Conservation (phyloP, 35 echinoderm and acorn worm species). For the Strongylocentrotus purpuratus region DNA sequence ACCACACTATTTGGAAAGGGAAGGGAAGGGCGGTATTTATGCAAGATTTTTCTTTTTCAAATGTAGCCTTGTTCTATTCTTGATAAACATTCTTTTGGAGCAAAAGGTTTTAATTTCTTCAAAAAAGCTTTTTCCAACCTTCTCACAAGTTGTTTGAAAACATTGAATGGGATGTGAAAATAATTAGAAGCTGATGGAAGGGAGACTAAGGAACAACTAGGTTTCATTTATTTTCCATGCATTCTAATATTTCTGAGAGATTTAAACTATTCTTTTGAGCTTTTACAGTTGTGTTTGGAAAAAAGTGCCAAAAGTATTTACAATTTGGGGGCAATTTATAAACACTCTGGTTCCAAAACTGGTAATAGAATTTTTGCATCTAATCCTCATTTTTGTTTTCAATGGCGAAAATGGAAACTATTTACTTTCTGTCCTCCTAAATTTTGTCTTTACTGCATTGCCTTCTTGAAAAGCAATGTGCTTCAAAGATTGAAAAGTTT, state of each 20-base stretch:
- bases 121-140: neutral
- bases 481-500: too few species aligned
- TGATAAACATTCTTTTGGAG: neutral
- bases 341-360: too few species aligned
- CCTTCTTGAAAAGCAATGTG: too few species aligned
- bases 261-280: too few species aligned
- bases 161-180: constrained; percentile 2
- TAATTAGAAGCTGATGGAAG: neutral
- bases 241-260: neutral
- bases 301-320: too few species aligned
- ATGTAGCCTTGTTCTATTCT: neutral
- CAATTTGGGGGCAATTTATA: too few species aligned
- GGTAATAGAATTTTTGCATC: too few species aligned
- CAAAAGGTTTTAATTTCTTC: neutral
- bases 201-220: neutral
- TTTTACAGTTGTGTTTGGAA: too few species aligned
- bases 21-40: neutral
- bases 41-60: neutral
- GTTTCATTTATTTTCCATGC: neutral
- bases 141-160: neutral
- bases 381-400: too few species aligned
- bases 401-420: too few species aligned
- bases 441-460: too few species aligned
- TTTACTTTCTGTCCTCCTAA: too few species aligned
- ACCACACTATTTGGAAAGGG: neutral